phyloP scores from a whole-genome alignment of 2,797 vertebrate genomes.

The Megalops cyprinoides region DNA sequence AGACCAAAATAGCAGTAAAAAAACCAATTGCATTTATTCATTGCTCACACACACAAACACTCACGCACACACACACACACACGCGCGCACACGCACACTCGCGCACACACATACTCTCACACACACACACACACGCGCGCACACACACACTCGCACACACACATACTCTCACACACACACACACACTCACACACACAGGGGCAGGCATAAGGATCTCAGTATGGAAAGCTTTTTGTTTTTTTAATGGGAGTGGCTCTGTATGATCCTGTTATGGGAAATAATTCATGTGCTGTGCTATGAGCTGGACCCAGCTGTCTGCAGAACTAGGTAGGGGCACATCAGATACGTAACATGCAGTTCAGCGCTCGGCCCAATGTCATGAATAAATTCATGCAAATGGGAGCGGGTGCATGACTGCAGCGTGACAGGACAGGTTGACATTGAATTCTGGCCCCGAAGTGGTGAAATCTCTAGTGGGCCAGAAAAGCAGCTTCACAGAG shows the following conservation, averaged over 20 bases:
- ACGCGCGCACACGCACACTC: too few species aligned
- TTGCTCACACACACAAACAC: too few species aligned
- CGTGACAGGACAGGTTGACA: slow-evolving; percentile 1
- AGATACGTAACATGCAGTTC: background rate
- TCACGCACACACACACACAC: too few species aligned
- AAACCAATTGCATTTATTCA: too few species aligned
- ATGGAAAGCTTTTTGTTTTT: background rate
- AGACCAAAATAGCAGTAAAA: too few species aligned
- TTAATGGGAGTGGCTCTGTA: background rate
- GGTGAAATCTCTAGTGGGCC: background rate
- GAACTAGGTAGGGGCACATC: background rate
- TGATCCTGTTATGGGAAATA: background rate
- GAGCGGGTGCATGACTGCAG: background rate
- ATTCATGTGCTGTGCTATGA: background rate
- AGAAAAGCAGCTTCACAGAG: too few species aligned
- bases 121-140: too few species aligned
- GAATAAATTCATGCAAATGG: background rate
- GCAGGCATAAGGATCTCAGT: background rate
- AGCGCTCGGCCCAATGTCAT: background rate
- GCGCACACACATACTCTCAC: too few species aligned
- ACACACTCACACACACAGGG: background rate
- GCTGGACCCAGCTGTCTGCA: background rate
- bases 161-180: too few species aligned
- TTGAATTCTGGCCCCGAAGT: background rate
- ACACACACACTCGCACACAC: too few species aligned